Conservation (phyloP, 1,140 invertebrate genomes). For the Phthorimaea operculella region DNA sequence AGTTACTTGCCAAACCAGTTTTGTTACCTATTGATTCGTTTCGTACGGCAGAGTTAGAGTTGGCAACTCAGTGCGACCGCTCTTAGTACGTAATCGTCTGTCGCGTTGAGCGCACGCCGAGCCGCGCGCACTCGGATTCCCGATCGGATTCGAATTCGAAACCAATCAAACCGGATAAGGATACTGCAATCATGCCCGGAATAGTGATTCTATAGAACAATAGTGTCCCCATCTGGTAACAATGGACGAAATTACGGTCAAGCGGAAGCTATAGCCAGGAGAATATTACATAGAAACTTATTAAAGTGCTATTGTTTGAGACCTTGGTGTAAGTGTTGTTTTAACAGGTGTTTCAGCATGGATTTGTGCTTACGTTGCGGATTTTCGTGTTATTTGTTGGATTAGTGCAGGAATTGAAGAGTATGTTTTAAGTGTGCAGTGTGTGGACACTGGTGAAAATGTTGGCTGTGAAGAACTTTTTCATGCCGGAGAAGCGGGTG, state of each 20-base stretch:
- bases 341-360: background rate
- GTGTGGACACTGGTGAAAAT: conserved; percentile 34
- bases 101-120: conserved; percentile 21
- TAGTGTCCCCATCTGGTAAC: conserved; percentile 12
- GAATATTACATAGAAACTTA: background rate
- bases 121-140: conserved; percentile 10
- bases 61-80: too few relatives aligned
- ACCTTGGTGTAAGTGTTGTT: conserved; percentile 1
- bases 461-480: conserved; percentile 76
- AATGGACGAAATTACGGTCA: conserved; percentile 4
- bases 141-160: conserved; percentile 15
- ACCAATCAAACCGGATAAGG: conserved; percentile 20
- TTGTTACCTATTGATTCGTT: too few relatives aligned
- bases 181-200: conserved; percentile 24
- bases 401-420: too few relatives aligned
- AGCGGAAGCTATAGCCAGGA: background rate
- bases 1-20: too few relatives aligned
- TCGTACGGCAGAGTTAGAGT: too few relatives aligned
- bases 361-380: background rate
- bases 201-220: conserved; percentile 39
- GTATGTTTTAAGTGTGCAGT: background rate
- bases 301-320: conserved; percentile 4
- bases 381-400: too few relatives aligned
- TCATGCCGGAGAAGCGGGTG: conserved; percentile 73
- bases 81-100: conserved; percentile 24